These are phyloP conservation scores for Colletes gigas DNA, from an alignment of 1,140 invertebrate species.

Conservation along the genomic window DNA sequence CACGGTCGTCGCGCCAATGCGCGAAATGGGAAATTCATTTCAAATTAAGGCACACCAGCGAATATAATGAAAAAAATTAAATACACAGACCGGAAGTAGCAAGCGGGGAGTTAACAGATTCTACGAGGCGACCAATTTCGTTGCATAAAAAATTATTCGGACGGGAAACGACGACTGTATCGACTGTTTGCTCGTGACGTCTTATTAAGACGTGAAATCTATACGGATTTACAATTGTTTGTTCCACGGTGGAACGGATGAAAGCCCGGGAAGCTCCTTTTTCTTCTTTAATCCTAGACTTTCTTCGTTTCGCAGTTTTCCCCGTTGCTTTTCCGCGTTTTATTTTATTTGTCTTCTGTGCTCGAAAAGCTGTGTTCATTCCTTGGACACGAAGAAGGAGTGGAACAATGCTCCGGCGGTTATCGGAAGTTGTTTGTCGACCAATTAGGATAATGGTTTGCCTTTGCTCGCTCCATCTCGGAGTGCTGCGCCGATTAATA, in stretches of 20 bases:
- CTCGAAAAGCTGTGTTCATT: slow-evolving; percentile 33
- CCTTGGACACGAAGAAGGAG: slow-evolving; percentile 26
- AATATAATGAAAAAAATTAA: no score
- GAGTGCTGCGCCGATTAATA: slow-evolving; percentile 41
- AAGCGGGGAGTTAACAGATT: no score
- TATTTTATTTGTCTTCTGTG: slow-evolving; percentile 23
- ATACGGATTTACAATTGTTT: slow-evolving; percentile 12
- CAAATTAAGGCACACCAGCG: background rate
- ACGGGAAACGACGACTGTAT: background rate
- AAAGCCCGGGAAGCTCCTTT: background rate
- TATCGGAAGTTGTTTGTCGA: slow-evolving; percentile 54
- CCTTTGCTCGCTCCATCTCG: slow-evolving; percentile 21
- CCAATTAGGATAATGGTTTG: slow-evolving; percentile 54
- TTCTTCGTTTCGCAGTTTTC: slow-evolving; percentile 18
- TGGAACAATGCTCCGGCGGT: slow-evolving; percentile 43
- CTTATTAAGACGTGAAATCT: slow-evolving; percentile 8
- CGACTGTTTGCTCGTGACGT: background rate
- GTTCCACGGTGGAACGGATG: background rate
- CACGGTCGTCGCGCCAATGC: background rate
- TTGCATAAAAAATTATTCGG: no score
- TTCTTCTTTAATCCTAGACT: slow-evolving; percentile 15
- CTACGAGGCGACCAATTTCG: no score
- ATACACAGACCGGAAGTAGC: no score
- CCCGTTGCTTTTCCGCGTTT: background rate
- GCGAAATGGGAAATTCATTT: background rate